A percentile compares a stretch with the other conserved stretches of the same genome.
phyloP scores from a whole-genome alignment of 2,888 invertebrate species.

The Amblyjoppa proteus region DNA sequence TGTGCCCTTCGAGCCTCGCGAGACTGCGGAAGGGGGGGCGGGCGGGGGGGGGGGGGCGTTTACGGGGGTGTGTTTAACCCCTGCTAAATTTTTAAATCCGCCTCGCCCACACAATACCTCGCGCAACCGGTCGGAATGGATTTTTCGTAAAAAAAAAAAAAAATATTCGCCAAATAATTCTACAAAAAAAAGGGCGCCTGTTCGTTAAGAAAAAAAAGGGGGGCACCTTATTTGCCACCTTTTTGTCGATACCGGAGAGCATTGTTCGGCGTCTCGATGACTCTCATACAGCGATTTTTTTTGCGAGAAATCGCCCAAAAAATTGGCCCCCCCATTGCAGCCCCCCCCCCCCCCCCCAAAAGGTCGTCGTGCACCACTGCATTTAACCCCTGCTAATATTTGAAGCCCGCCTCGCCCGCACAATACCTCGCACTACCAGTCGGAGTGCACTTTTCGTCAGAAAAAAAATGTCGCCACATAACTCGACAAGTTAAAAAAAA shows the following conservation, averaged over 20 bases:
- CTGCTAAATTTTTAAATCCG: background rate
- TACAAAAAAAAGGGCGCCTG: slow-evolving; percentile 9
- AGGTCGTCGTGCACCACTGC: background rate
- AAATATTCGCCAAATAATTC: slow-evolving; percentile 15
- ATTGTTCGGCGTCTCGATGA: slow-evolving; percentile 62
- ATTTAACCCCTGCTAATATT: background rate
- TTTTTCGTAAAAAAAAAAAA: slow-evolving; percentile 39
- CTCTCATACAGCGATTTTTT: slow-evolving; percentile 36
- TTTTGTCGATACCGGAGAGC: background rate
- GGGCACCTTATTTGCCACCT: slow-evolving; percentile 1
- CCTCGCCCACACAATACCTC: slow-evolving; percentile 17
- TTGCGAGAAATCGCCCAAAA: slow-evolving; percentile 21
- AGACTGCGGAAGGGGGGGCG: background rate
- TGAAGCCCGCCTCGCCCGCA: background rate
- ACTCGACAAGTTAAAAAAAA: background rate
- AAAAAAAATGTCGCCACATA: slow-evolving; percentile 15
- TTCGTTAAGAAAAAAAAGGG: background rate
- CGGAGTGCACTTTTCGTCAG: slow-evolving; percentile 41
- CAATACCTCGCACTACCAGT: slow-evolving; percentile 29
- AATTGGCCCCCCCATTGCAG: background rate
- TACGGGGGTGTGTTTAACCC: background rate
- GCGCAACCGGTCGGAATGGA: slow-evolving; percentile 39
- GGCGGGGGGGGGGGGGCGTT: background rate
- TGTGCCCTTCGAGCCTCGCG: background rate
- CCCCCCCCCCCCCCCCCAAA: background rate